Base-by-base conservation (phyloP, 2,113 vertebrate genomes). In the Hippolais icterina region DNA sequence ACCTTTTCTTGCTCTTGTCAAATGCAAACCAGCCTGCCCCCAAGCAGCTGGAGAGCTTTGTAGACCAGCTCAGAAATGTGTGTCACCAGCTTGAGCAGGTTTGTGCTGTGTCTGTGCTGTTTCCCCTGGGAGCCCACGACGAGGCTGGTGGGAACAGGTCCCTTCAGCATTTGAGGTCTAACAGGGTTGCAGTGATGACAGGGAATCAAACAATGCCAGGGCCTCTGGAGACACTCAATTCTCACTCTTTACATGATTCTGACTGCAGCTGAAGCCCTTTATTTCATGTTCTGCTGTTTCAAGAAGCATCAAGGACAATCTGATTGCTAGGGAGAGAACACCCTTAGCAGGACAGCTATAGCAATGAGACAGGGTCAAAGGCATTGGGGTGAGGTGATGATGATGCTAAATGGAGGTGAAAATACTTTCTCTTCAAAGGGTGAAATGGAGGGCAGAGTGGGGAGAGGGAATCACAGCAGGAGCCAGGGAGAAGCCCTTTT, bases 1-100 rank as follows among this genome's bases (percentile, higher is more conserved):
- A 87, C 84, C 89, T 94, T 92, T 80, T 93, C 56, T 76, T 17
- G 0, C n/a, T 31, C 35, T 65, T 96, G 59, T 84, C 50, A 75
- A 52, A n/a, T 59, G 61, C 22, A 80, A 86, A 80, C 11, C 88
- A 85, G 22, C 50, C 59, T 77, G 37, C 53, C 47, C 49, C 44
- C 27, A 75, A 27, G 86, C 70, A 88, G 39, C 42, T 69, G 56
- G n/a, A 57, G 47, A 92, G 21, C 70, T 83, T 49, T 78, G 22
- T 47, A 60, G 54, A 23, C 9, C 41, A 65, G 61, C 44, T 85
- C 39, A 83, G 66, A 59, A 66, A 68, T 2, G 5, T 6, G 16
- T 78, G 60, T 39, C 42, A 77, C 15, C 23, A 74, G 47, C 31
- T 21, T 53, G 15, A 59, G 63, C 15, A 15, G 68, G 12, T 87